phyloP scores from a whole-genome alignment of 2,113 vertebrate genomes.

The Esox niger region DNA sequence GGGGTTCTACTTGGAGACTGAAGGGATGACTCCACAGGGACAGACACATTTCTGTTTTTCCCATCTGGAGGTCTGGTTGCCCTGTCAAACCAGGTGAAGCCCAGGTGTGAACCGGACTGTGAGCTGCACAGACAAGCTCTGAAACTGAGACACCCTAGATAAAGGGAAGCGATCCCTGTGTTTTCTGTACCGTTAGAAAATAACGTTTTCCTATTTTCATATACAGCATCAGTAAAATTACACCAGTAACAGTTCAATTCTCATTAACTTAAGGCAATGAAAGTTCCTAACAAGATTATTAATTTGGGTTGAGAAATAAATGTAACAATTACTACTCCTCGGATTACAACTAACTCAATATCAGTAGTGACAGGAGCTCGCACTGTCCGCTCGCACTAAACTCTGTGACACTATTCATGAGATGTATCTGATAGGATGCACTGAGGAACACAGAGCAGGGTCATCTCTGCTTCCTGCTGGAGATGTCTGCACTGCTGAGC shows the following conservation, averaged over 20 bases:
- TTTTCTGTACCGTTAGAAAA: not conserved
- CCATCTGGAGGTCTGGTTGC: constrained; percentile 39
- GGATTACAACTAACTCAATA: too few species aligned
- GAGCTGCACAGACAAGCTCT: not conserved
- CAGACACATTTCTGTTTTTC: not conserved
- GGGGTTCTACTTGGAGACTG: too few species aligned
- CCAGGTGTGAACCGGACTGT: constrained; percentile 15
- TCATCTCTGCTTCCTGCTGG: constrained; percentile 1
- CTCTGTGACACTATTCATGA: not conserved
- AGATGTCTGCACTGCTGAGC: not conserved
- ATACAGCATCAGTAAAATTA: not conserved
- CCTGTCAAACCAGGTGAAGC: constrained; percentile 36
- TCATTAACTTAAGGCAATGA: too few species aligned
- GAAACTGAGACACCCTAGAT: not conserved
- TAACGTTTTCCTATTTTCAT: not conserved
- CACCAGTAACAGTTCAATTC: not conserved
- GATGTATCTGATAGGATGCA: constrained; percentile 1
- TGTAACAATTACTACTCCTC: too few species aligned
- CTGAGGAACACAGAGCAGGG: not conserved
- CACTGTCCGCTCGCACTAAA: not conserved
- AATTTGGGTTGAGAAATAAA: too few species aligned
- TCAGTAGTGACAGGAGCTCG: not conserved
- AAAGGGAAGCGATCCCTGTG: not conserved
- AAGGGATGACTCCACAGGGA: too few species aligned
- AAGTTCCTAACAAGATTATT: too few species aligned